These are phyloP conservation scores for Lepidurus packardi DNA, from an alignment of 1,140 invertebrate genomes.

Conservation along the genomic window DNA sequence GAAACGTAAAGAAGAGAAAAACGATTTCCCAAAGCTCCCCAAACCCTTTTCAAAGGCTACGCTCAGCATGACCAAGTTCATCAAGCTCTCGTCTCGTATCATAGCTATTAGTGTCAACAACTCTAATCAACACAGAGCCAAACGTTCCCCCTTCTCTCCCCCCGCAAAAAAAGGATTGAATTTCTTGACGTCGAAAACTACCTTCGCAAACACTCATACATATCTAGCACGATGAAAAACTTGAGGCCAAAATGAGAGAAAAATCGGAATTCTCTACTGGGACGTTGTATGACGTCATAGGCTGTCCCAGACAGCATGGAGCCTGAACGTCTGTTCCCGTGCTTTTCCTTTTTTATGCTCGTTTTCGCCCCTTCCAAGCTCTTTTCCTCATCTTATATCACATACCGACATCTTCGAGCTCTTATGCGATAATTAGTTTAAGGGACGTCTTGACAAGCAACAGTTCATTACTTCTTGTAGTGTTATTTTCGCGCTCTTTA, in stretches of 20 bases:
- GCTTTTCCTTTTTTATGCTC: background rate
- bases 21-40: background rate
- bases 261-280: background rate
- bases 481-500: too few relatives aligned
- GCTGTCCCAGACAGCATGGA: conserved; percentile 12
- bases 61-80: conserved; percentile 21
- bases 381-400: background rate
- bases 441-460: too few relatives aligned
- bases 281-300: background rate
- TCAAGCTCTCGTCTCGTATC: background rate
- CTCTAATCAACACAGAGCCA: background rate
- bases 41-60: background rate
- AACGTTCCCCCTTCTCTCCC: too few relatives aligned
- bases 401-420: background rate
- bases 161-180: too few relatives aligned
- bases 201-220: too few relatives aligned
- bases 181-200: too few relatives aligned
- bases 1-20: background rate
- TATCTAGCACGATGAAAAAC: background rate
- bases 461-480: too few relatives aligned
- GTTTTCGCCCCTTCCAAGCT: background rate
- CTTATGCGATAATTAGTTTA: too few relatives aligned
- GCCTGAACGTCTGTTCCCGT: background rate
- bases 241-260: background rate
- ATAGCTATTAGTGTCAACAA: background rate